phyloP scores from a whole-genome alignment of 2,113 vertebrate species.

The Corythaeola cristata region DNA sequence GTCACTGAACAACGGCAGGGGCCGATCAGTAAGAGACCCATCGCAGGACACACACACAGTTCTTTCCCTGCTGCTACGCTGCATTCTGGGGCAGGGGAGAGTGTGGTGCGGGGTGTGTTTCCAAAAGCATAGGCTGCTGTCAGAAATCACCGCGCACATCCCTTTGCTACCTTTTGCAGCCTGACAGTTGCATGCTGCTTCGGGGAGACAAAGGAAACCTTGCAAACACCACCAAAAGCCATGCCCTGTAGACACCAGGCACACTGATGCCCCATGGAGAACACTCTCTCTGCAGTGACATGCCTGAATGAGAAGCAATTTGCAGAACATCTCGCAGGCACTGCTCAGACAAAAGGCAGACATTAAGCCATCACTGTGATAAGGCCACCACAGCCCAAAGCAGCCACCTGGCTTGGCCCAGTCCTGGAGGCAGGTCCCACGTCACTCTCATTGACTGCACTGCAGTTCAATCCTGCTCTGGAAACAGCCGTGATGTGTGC shows the following conservation, averaged over 20 bases:
- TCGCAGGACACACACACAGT: not conserved
- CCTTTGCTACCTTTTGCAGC: not conserved
- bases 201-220: not conserved
- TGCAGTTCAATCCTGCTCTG: not conserved
- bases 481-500: not conserved
- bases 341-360: not conserved
- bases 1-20: not conserved
- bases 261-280: not conserved
- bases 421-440: not conserved
- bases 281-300: not conserved
- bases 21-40: not conserved
- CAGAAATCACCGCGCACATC: not conserved
- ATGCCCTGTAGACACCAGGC: not conserved
- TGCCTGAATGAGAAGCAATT: not conserved
- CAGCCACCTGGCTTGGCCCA: not conserved
- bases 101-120: rapidly evolving
- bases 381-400: not conserved
- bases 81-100: rapidly evolving
- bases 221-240: not conserved
- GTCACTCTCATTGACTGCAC: rapidly evolving
- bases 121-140: not conserved
- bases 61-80: not conserved
- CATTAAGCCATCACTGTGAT: not conserved
- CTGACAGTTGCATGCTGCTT: not conserved
- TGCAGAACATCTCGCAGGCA: not conserved